Percentiles rank a stretch among this genome's conserved stretches.
phyloP scores from a whole-genome alignment of 1,140 invertebrate genomes.

The Bradynema listronoti region DNA sequence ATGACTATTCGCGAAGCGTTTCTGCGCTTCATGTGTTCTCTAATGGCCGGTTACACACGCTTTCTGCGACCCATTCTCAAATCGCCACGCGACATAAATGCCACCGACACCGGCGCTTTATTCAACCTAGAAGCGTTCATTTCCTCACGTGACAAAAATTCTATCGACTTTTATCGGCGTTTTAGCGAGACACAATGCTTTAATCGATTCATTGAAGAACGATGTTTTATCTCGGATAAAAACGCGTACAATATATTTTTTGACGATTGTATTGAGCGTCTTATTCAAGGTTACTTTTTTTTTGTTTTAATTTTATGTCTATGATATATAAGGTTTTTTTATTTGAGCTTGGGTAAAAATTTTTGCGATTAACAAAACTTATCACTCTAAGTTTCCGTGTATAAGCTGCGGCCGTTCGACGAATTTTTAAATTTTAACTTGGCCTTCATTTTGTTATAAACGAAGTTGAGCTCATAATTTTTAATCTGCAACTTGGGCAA shows the following conservation, averaged over 20 bases:
- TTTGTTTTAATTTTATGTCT: background rate
- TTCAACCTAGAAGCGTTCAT: slow-evolving; percentile 84
- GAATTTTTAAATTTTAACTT: too few species aligned
- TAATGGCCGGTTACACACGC: slow-evolving; percentile 80
- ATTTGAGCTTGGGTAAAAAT: too few species aligned
- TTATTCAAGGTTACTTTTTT: slow-evolving; percentile 14
- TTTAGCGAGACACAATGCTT: slow-evolving; percentile 55
- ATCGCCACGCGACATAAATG: slow-evolving; percentile 76
- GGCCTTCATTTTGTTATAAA: too few species aligned
- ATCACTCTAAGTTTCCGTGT: too few species aligned
- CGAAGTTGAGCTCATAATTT: too few species aligned
- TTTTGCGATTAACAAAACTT: too few species aligned
- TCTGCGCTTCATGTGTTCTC: slow-evolving; percentile 78
- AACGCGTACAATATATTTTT: slow-evolving; percentile 78
- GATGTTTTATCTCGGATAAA: slow-evolving; percentile 93
- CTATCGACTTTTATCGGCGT: slow-evolving; percentile 47
- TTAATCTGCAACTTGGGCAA: too few species aligned
- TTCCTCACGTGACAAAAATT: slow-evolving; percentile 40
- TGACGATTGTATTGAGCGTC: slow-evolving; percentile 85
- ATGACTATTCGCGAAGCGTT: background rate
- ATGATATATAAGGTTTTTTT: background rate
- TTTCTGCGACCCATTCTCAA: slow-evolving; percentile 87
- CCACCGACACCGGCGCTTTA: slow-evolving; percentile 84
- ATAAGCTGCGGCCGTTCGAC: too few species aligned
- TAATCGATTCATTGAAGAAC: slow-evolving; percentile 87